Percentiles rank a stretch among this genome's conserved stretches.
These are phyloP conservation scores for Aspidapion aeneum DNA, from an alignment of 2,888 invertebrate species.

Conservation along the genomic window DNA sequence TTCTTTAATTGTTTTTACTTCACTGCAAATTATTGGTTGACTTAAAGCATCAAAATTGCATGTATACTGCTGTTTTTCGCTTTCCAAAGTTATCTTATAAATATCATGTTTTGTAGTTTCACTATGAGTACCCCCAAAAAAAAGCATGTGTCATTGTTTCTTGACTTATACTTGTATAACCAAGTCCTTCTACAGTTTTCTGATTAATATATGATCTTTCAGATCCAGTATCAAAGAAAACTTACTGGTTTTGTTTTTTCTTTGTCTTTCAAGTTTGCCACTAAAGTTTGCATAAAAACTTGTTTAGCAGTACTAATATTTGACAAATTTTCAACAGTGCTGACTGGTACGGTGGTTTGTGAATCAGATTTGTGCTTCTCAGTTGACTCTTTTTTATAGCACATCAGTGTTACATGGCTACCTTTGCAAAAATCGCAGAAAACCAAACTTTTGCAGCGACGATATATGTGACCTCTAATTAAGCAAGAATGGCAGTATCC, in stretches of 20 bases:
- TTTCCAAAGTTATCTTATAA: background rate
- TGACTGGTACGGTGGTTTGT: background rate
- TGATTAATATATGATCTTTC: background rate
- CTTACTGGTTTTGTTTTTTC: background rate
- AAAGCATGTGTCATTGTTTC: background rate
- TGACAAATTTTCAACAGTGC: background rate
- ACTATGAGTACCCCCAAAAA: background rate
- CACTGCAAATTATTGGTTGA: background rate
- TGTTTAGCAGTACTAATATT: background rate
- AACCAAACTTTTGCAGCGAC: no score
- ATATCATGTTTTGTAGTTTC: background rate
- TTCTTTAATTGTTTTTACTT: background rate
- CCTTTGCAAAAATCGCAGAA: background rate
- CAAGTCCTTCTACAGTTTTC: background rate
- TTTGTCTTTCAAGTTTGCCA: background rate
- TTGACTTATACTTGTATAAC: background rate
- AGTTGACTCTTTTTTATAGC: background rate
- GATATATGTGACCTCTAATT: no score
- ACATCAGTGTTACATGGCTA: no score
- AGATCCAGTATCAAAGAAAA: background rate
- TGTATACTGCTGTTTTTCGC: background rate
- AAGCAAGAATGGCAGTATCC: no score
- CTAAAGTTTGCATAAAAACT: background rate
- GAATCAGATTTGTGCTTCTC: background rate
- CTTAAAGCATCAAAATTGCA: background rate